Base-by-base conservation (phyloP, 2,797 vertebrate species). In the Kryptopterus vitreolus region DNA sequence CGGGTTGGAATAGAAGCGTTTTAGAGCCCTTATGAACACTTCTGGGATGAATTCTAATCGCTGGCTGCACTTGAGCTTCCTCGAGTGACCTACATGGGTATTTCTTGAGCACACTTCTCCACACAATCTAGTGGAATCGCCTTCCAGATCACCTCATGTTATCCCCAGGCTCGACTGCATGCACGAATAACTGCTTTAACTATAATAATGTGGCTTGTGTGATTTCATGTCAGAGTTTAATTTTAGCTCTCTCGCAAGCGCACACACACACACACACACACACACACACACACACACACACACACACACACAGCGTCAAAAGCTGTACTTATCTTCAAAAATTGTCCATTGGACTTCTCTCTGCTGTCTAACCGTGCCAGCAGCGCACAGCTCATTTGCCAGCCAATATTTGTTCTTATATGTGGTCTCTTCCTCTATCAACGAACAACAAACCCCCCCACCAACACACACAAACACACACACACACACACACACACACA, bases 331-430 rank as follows among this genome's bases (percentile, higher is more conserved):
- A 63, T 6, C 29, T 38, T 9, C 31, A 18, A 63, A 63, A 66
- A 35, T 65, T 70, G 15, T 70, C 29, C 15, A 29, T 11, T 50
- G 18, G 10, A 12, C 2, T 68, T 69, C 24, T 69, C 13, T 50
- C 15, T 50, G 66, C 66, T 50, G 68, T 52, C 24, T 70, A 29
- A 18, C 46, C 22, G 24, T 66, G 43, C 26, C 26, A 20, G 26
- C 9, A 52, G 18, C 33, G 69, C 69, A 33, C 48, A 71, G 48
- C 29, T 33, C 26, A 71, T 71, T 53, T 71, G 26, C 48, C 16
- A 71, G 69, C 29, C 69, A 71, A 52, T 71, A 52, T 29, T 33
- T 53, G 16, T 6, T 71, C 48, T 6, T 53, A 33, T 31, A 71
- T 71, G 43, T 69, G 66, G 26, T 48, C 63, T 24, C 63, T 24